These are phyloP conservation scores for Epistrophe eligans DNA, from an alignment of 2,888 invertebrate genomes.

Conservation along the genomic window DNA sequence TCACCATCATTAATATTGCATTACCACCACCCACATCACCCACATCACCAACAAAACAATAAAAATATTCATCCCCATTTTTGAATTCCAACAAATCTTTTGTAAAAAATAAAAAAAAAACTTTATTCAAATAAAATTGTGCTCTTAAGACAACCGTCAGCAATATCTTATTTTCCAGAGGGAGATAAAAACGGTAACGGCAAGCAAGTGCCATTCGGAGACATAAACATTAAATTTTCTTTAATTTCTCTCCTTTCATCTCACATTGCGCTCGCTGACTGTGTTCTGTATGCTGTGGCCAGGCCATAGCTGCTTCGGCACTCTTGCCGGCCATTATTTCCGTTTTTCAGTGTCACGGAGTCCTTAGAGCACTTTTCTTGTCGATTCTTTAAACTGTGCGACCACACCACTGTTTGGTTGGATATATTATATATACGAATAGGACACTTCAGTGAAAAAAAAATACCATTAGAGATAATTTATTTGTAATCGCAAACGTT, in stretches of 20 bases:
- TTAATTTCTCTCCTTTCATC: constrained; percentile 53
- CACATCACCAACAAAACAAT: background rate
- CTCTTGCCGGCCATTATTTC: constrained; percentile 72
- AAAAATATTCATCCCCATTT: constrained; percentile 14
- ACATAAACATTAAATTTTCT: constrained; percentile 74
- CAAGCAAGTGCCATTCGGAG: constrained; percentile 64
- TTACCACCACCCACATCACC: background rate
- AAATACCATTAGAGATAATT: constrained; percentile 83
- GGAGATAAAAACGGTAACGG: constrained; percentile 69
- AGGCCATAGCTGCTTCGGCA: constrained; percentile 44
- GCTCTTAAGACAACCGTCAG: constrained; percentile 52
- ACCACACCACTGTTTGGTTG: constrained; percentile 31
- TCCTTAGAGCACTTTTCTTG: constrained; percentile 68
- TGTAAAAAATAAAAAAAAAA: constrained; percentile 12
- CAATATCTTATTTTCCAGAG: constrained; percentile 46
- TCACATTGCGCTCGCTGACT: background rate
- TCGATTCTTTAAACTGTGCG: constrained; percentile 52
- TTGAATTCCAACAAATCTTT: constrained; percentile 40
- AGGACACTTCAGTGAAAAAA: constrained; percentile 15
- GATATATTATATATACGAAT: background rate
- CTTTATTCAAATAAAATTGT: constrained; percentile 53
- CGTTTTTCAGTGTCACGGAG: constrained; percentile 72
- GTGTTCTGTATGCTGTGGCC: background rate
- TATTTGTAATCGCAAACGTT: constrained; percentile 83
- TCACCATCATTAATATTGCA: constrained; percentile 37